These are phyloP conservation scores for Ceratotherium simum DNA, from an alignment of 2,113 vertebrate species.

Conservation along the genomic window DNA sequence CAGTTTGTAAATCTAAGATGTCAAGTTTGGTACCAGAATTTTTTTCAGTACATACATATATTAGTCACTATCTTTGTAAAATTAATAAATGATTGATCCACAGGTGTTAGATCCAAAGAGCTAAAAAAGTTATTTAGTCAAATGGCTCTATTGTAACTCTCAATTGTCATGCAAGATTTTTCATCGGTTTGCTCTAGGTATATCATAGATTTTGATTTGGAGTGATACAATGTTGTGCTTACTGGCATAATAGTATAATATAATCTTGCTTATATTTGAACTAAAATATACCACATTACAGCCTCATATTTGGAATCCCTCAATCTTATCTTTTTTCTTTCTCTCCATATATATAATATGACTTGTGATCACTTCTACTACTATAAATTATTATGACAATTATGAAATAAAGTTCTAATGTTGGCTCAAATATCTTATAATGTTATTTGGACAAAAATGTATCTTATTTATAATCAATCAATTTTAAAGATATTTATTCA, in stretches of 20 bases:
- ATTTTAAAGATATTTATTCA: background rate
- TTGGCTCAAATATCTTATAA: background rate
- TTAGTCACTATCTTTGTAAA: background rate
- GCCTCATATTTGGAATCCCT: background rate
- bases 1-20: slow-evolving; percentile 4
- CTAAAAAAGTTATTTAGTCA: background rate
- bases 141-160: background rate
- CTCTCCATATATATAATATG: background rate
- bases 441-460: background rate
- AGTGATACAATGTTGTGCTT: background rate
- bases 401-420: slow-evolving; percentile 23
- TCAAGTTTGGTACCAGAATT: background rate
- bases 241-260: background rate
- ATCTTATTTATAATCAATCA: background rate
- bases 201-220: background rate
- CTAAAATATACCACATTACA: background rate
- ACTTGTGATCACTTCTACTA: background rate
- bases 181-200: background rate
- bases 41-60: background rate
- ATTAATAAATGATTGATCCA: background rate
- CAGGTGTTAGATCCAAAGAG: background rate
- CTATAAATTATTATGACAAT: background rate
- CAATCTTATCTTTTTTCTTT: background rate
- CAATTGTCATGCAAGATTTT: background rate
- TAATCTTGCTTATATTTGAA: background rate